phyloP scores from a whole-genome alignment of 2,113 vertebrate species.

The Amblyornis subalaris region DNA sequence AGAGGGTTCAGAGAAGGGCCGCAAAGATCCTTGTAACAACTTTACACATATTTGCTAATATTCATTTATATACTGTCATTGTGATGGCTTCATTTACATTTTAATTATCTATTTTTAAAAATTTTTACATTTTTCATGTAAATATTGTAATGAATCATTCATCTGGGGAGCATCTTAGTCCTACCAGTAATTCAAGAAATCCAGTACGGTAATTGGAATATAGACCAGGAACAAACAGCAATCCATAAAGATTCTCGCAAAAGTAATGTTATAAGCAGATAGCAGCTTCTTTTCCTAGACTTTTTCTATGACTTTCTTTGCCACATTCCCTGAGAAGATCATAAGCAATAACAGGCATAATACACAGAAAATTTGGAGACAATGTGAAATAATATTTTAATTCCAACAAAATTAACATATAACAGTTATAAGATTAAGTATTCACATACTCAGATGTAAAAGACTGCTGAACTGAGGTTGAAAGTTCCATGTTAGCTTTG shows the following conservation, averaged over 20 bases:
- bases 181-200: background rate
- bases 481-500: background rate
- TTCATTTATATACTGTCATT: background rate
- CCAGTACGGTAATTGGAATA: background rate
- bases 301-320: background rate
- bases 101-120: background rate
- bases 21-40: background rate
- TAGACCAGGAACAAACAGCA: background rate
- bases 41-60: background rate
- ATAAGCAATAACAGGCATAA: background rate
- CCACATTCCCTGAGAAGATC: background rate
- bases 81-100: background rate
- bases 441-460: background rate
- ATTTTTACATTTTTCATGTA: background rate
- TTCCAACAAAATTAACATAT: background rate
- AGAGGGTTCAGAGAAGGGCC: background rate
- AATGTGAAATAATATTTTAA: background rate
- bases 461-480: background rate
- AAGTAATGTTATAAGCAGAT: background rate
- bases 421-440: background rate
- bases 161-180: background rate
- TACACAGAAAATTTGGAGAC: background rate
- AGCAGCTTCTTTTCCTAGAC: background rate
- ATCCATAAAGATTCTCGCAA: background rate
- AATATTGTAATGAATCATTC: background rate